These are phyloP conservation scores for Orchesellides sinensis DNA, from an alignment of 2,888 invertebrate species.

Conservation along the genomic window DNA sequence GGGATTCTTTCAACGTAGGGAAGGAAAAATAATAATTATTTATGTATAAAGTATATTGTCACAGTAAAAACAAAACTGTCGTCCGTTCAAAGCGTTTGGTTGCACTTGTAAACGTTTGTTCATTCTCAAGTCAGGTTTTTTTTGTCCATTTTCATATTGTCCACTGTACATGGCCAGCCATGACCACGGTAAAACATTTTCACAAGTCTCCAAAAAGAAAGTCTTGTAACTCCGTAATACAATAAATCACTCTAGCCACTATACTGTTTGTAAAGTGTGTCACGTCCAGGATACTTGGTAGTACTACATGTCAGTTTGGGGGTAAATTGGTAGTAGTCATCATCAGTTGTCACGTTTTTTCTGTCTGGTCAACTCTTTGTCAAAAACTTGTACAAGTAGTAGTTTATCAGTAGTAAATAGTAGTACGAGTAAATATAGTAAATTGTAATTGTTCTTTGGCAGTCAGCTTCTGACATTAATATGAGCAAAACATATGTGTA, in stretches of 20 bases:
- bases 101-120: slow-evolving; percentile 51
- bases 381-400: slow-evolving; percentile 55
- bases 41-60: slow-evolving; percentile 16
- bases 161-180: neutral
- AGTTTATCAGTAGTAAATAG: slow-evolving; percentile 26
- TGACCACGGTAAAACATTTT: neutral
- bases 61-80: slow-evolving; percentile 24
- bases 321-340: slow-evolving; percentile 11
- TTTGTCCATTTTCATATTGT: neutral
- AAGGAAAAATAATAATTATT: too few species aligned
- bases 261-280: slow-evolving; percentile 1
- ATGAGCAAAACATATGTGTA: slow-evolving; percentile 62
- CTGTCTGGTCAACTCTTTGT: slow-evolving; percentile 22
- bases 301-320: slow-evolving; percentile 13
- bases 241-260: slow-evolving; percentile 12
- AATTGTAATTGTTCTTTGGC: slow-evolving; percentile 69
- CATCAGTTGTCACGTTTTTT: slow-evolving; percentile 32
- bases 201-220: neutral
- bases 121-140: slow-evolving; percentile 14
- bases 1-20: slow-evolving; percentile 60
- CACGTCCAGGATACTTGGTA: slow-evolving; percentile 6
- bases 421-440: slow-evolving; percentile 52
- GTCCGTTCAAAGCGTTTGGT: slow-evolving; percentile 55
- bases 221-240: neutral
- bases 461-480: slow-evolving; percentile 71